Evolutionary conservation across 2,797 vertebrate genomes (phyloP), one percentile per base, ranked within the genome.

Genomic region (Neosilurus hyrtlii): DNA sequence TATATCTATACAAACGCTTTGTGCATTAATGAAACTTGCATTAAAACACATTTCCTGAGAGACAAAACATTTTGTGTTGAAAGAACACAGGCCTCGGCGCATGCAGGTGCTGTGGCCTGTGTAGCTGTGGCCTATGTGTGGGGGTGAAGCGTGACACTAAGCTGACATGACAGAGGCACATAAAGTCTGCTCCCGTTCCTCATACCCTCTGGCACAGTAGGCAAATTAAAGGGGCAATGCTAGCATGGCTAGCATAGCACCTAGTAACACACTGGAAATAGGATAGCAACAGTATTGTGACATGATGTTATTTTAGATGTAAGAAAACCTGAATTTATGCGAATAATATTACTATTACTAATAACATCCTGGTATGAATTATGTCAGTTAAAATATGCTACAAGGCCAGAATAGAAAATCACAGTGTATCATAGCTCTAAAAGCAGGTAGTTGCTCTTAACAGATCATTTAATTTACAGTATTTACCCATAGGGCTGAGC

Each of bases 101-200:
- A 56, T 66, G 79, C 72, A 86, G 86, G 86, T 88, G 82, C 82
- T 71, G 81, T 76, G 35, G 57, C 73, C 82, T 82, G 52, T 82
- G 80, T 26, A 79, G 84, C 66, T 73, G 82, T 63, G 73, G 76
- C 89, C 89, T 87, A 89, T 90, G 89, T 83, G 90, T 92, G 92
- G 88, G 89, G 91, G 91, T 90, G 91, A 92, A 90, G 84, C 82
- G 81, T 93, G 94, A 95, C 49, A 83, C 89, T 95, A 93, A 95
- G 86, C 83, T 88, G 85, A 94, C 90, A 92, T 93, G 94, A 95
- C 94, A 94, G 93, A 92, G 94, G 93, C 93, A 94, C 93, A 94
- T 94, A 94, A 95, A 93, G 93, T 95, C 93, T 94, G 93, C 94
- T 94, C 93, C 90, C 89, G 90, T 94, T 95, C 92, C 92, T 90